phyloP scores from a whole-genome alignment of 2,888 invertebrate genomes.

The Steinernema hermaphroditum region DNA sequence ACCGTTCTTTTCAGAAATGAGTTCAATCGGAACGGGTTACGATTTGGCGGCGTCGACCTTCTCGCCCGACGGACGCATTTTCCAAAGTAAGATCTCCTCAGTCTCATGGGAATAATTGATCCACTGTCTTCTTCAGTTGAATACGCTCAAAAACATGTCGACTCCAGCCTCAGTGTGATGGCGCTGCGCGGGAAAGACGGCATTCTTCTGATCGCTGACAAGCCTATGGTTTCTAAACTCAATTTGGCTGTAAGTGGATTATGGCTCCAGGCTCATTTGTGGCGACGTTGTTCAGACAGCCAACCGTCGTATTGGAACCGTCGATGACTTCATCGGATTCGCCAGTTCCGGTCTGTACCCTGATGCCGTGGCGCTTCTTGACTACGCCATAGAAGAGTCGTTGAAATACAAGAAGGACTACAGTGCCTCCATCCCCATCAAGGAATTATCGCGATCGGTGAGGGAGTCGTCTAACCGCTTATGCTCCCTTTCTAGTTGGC shows the following conservation, averaged over 20 bases:
- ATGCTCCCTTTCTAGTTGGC: constrained; percentile 68
- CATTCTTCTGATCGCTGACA: constrained; percentile 95
- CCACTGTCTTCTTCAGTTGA: too few species aligned
- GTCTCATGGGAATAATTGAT: not conserved
- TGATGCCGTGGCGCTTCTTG: constrained; percentile 57
- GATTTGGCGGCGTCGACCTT: constrained; percentile 99
- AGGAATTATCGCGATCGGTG: constrained; percentile 67
- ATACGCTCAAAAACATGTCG: constrained; percentile 98
- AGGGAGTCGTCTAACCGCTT: not conserved
- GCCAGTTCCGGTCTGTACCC: constrained; percentile 64
- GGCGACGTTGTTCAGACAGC: constrained; percentile 48
- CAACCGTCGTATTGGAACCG: constrained; percentile 71
- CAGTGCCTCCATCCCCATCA: constrained; percentile 83
- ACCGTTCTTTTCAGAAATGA: constrained; percentile 76
- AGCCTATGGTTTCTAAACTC: constrained; percentile 72
- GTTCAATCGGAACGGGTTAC: constrained; percentile 94
- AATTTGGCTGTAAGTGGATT: constrained; percentile 70
- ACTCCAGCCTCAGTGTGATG: constrained; percentile 92
- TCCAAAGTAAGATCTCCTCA: constrained; percentile 35
- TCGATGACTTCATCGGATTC: constrained; percentile 91
- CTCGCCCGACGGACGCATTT: constrained; percentile 94
- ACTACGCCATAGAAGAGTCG: constrained; percentile 83
- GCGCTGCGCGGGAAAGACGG: constrained; percentile 92
- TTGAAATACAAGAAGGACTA: constrained; percentile 87
- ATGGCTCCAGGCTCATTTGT: not conserved